Conservation (phyloP, 1,140 invertebrate species). For the Zaprionus ornatus region DNA sequence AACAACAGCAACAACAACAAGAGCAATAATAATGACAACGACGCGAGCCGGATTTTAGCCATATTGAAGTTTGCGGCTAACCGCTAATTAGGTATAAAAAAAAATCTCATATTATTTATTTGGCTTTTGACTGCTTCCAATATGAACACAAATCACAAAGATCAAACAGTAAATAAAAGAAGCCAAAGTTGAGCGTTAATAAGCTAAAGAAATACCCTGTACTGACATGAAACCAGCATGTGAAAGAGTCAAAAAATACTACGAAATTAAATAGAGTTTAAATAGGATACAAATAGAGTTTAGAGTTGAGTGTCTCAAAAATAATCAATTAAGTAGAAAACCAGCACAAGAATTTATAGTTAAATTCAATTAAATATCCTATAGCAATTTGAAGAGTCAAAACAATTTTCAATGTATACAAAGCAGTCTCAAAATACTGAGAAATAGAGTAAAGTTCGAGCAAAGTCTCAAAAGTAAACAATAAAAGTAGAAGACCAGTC, state of each 20-base stretch:
- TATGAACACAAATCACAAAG: slow-evolving; percentile 25
- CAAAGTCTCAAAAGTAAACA: not conserved
- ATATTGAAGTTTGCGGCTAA: slow-evolving; percentile 78
- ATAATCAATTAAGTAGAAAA: no score
- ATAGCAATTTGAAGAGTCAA: no score
- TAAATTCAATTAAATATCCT: no score
- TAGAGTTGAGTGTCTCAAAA: no score
- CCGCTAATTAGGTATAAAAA: slow-evolving; percentile 78
- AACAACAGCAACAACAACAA: slow-evolving; percentile 11
- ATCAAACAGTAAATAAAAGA: slow-evolving; percentile 6
- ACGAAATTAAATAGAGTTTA: not conserved
- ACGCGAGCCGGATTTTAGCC: slow-evolving; percentile 44
- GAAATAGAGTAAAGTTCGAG: not conserved
- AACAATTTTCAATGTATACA: no score
- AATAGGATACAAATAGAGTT: no score
- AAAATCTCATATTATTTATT: slow-evolving; percentile 61
- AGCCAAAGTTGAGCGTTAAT: not conserved
- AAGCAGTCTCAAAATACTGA: not conserved
- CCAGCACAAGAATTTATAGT: no score
- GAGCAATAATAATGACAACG: not conserved
- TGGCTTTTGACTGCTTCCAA: slow-evolving; percentile 47
- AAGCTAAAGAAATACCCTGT: not conserved
- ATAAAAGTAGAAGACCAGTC: not conserved
- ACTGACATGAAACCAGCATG: no score
- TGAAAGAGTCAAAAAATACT: not conserved